phyloP scores from a whole-genome alignment of 2,113 vertebrate species.

The Percina caprodes region DNA sequence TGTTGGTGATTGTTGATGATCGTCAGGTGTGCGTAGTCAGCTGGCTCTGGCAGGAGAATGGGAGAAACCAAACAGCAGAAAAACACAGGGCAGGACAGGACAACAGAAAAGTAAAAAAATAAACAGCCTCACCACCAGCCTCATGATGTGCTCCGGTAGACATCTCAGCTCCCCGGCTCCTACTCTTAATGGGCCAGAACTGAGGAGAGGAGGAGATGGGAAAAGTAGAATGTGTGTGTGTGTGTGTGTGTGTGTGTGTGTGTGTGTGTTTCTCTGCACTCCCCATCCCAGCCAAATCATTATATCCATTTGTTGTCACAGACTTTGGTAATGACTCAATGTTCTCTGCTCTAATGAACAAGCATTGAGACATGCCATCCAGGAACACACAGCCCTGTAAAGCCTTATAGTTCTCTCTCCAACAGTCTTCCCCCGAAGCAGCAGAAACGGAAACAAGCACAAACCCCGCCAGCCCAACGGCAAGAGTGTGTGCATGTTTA shows the following conservation, averaged over 20 bases:
- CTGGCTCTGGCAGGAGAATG: too few relatives aligned
- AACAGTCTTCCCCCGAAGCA: conserved; percentile 20
- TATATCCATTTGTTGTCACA: conserved; percentile 51
- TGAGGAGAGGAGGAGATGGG: conserved; percentile 30
- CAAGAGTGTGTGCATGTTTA: conserved; percentile 8
- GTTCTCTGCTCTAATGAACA: conserved; percentile 52
- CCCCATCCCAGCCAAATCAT: conserved; percentile 21
- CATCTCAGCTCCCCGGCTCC: conserved; percentile 42
- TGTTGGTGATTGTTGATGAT: too few relatives aligned
- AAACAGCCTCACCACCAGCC: too few relatives aligned
- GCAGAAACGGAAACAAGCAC: conserved; percentile 27
- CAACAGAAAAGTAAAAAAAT: too few relatives aligned
- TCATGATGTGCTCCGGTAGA: conserved; percentile 66
- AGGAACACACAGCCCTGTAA: conserved; percentile 33
- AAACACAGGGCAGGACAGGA: too few relatives aligned
- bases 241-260: background rate
- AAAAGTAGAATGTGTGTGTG: conserved; percentile 12
- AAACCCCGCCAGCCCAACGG: conserved; percentile 8
- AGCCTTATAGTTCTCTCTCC: conserved; percentile 34
- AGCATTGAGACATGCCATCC: conserved; percentile 38
- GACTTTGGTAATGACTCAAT: conserved; percentile 54
- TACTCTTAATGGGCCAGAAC: conserved; percentile 64
- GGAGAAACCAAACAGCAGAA: too few relatives aligned
- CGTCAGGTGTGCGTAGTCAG: too few relatives aligned
- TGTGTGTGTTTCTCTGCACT: conserved; percentile 19